Percentiles rank a stretch among this genome's conserved stretches.
Conservation (phyloP, 2,113 vertebrate genomes). For the Sclerurus mexicanus region DNA sequence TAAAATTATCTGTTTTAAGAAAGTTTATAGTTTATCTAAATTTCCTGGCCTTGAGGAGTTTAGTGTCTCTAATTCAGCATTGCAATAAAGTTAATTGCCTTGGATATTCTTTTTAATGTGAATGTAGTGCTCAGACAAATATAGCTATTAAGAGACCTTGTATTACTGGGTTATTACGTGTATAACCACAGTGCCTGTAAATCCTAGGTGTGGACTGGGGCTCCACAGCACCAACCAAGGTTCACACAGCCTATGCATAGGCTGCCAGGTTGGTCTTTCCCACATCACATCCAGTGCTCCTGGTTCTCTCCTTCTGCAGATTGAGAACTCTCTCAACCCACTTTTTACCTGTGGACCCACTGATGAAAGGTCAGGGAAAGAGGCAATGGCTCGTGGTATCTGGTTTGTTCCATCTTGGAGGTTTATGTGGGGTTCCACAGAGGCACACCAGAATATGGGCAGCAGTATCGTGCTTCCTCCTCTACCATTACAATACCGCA, state of each 20-base stretch:
- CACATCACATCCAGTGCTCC: rapidly evolving
- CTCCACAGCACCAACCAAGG: not conserved
- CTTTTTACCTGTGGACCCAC: not conserved
- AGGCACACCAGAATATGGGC: rapidly evolving
- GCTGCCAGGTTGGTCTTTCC: not conserved
- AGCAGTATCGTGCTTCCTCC: not conserved
- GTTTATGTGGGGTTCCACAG: not conserved
- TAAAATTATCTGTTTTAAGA: not conserved
- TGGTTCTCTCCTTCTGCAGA: not conserved
- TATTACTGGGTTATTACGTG: not conserved
- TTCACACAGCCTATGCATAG: not conserved
- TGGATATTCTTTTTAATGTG: not conserved
- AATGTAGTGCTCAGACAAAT: not conserved
- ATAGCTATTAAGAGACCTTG: not conserved
- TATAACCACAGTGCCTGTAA: not conserved
- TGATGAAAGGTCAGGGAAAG: not conserved
- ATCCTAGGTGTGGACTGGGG: not conserved
- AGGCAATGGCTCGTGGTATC: rapidly evolving
- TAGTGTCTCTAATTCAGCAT: not conserved
- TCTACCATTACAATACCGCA: not conserved
- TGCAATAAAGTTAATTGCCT: not conserved
- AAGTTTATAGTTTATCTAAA: constrained; percentile 28
- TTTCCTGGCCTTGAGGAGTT: constrained; percentile 5
- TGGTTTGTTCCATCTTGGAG: not conserved
- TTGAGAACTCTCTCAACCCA: not conserved